Conservation (phyloP, 2,888 invertebrate genomes). For the Tiliacea aurago region DNA sequence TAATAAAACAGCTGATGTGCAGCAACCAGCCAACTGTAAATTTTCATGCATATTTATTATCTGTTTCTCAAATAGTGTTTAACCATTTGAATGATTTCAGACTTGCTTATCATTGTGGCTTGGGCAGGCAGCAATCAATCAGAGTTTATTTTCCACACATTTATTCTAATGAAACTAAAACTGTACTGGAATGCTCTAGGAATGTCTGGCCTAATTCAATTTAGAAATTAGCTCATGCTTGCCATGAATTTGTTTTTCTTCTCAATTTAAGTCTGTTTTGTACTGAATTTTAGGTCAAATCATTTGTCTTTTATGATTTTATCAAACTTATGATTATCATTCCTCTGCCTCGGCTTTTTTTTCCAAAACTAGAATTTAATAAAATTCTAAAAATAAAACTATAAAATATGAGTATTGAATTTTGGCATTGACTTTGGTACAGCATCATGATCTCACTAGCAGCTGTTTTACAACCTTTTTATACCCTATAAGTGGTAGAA, state of each 20-base stretch:
- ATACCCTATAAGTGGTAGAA: not conserved
- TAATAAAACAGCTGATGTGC: conserved; percentile 8
- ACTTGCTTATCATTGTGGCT: conserved; percentile 40
- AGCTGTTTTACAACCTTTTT: conserved; percentile 6
- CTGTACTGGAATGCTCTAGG: conserved; percentile 23
- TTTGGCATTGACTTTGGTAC: conserved; percentile 4
- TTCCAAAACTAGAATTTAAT: not conserved
- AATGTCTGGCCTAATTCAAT: conserved; percentile 32
- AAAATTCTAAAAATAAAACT: not conserved
- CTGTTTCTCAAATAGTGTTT: conserved; percentile 14
- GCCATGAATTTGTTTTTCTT: conserved; percentile 19
- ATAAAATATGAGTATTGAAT: not conserved
- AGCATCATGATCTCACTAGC: not conserved
- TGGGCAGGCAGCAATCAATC: conserved; percentile 34
- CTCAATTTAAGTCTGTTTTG: conserved; percentile 13
- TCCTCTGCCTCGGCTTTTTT: too few species aligned
- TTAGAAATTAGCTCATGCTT: conserved; percentile 18
- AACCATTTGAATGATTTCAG: conserved; percentile 29
- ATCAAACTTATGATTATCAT: not conserved
- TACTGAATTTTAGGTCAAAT: conserved; percentile 25
- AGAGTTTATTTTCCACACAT: not conserved
- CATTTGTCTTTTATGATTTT: conserved; percentile 19
- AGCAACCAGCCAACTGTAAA: not conserved
- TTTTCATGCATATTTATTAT: conserved; percentile 30
- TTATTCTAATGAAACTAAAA: conserved; percentile 28